These are phyloP conservation scores for Palaemon carinicauda DNA, from an alignment of 1,140 invertebrate genomes.

Conservation along the genomic window DNA sequence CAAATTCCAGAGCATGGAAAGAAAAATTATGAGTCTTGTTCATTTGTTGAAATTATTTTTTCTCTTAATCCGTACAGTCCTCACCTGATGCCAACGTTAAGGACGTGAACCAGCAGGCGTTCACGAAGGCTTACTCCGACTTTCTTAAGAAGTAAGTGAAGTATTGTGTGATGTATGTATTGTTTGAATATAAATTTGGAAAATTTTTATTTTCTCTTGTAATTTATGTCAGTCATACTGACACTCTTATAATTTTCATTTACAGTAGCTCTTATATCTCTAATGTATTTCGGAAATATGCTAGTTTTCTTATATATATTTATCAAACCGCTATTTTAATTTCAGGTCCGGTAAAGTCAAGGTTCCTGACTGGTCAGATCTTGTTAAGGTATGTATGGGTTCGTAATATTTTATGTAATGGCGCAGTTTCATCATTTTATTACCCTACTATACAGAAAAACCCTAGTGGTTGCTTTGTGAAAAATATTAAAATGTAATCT, in stretches of 20 bases:
- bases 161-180: no score
- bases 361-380: slow-evolving; percentile 96
- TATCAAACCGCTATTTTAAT: no score
- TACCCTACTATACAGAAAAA: no score
- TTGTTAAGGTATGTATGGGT: slow-evolving; percentile 77
- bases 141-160: slow-evolving; percentile 97
- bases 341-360: slow-evolving; percentile 94
- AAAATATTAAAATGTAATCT: no score
- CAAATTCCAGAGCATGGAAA: no score
- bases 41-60: neutral
- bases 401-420: no score
- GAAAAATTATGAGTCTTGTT: no score
- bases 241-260: neutral
- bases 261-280: neutral
- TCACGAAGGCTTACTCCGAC: slow-evolving; percentile 91
- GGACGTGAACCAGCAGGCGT: slow-evolving; percentile 97
- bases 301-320: no score
- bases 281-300: no score
- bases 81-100: slow-evolving; percentile 76
- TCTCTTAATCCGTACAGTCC: slow-evolving; percentile 43
- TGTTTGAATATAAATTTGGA: neutral
- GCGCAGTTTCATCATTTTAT: no score
- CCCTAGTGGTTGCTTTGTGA: no score
- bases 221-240: no score
- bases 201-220: neutral